Base-by-base conservation (phyloP, 2,888 invertebrate species). In the Icerya purchasi region DNA sequence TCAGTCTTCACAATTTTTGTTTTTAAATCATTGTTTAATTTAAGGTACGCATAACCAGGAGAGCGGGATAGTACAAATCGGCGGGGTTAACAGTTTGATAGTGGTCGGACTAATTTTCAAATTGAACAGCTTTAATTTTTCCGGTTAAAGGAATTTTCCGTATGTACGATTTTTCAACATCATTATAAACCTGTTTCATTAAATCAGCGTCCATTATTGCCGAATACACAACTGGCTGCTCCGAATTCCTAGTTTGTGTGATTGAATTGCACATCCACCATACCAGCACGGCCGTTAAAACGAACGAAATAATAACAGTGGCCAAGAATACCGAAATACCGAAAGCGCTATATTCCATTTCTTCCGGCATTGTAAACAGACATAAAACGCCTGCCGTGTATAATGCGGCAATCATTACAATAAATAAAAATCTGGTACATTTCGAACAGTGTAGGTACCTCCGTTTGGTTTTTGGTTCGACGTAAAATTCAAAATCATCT, bases 401-500 rank as follows among this genome's bases (percentile, higher is more conserved):
- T 8, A 36, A 14, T 36, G 14, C 36, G 36, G 36, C 36, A 36
- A 14, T 36, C 8, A 36, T 36, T 36, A 36, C 14, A 36, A 36
- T 36, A 36, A 36, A 36, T 5, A 14, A 36, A 36, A 36, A 36
- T 36, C 14, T 36, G 36, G 14, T 8, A 36, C 36, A 36, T 36
- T 36, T 36, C 36, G 36, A 36, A 36, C 36, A 36, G 14, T 36
- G 36, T 14, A 14, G 8, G 36, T 36, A 36, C 36, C 36, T 5
- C 14, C 36, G 8, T 36, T 36, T 36, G 14, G 5, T 14, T 14
- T 5, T 36, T 19, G 60, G 60, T 36, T 60, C 60, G 2, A 60
- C 53, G 18, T 55, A 51, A 56, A 60, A 60, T 36, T 60, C 60
- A 3, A 60, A 60, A 60, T 60, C 60, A 49, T 60, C 60, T 24